phyloP scores from a whole-genome alignment of 1,140 invertebrate species.

The Drosophila watanabei region DNA sequence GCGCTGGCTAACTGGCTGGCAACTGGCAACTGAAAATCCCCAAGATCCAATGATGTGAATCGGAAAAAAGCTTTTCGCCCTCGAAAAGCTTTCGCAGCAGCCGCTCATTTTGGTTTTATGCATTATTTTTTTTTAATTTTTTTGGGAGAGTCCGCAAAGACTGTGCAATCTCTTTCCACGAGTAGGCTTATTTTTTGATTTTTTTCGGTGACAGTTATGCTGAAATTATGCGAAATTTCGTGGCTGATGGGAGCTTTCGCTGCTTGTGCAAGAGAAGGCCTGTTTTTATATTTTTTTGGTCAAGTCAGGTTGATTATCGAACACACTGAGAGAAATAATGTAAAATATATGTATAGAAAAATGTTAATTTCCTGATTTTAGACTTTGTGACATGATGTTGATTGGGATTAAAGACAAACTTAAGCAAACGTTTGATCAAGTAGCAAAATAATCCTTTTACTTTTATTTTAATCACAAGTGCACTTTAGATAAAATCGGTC shows the following conservation, averaged over 20 bases:
- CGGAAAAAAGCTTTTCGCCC: conserved; percentile 37
- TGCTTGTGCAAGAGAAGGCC: conserved; percentile 56
- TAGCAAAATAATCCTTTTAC: no score
- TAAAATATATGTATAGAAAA: no score
- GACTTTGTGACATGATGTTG: neutral
- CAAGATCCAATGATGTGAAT: conserved; percentile 34
- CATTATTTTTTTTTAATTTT: neutral
- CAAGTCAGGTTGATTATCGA: conserved; percentile 38
- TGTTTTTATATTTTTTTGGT: conserved; percentile 31
- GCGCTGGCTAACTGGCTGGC: conserved; percentile 58
- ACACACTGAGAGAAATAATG: neutral
- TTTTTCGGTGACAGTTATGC: conserved; percentile 40
- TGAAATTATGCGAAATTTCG: conserved; percentile 69
- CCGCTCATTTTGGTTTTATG: conserved; percentile 7
- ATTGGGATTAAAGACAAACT: no score
- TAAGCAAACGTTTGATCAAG: no score
- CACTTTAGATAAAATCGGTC: no score
- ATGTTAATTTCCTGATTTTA: neutral
- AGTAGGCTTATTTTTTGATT: conserved; percentile 19
- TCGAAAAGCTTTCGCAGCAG: conserved; percentile 52
- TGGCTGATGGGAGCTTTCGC: conserved; percentile 54
- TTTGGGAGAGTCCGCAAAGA: conserved; percentile 15
- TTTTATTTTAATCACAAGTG: no score
- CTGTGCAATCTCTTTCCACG: conserved; percentile 18
- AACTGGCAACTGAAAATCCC: conserved; percentile 64